Evolutionary conservation across 2,888 invertebrate genomes (phyloP).

Genomic region (Andrena minutula): DNA sequence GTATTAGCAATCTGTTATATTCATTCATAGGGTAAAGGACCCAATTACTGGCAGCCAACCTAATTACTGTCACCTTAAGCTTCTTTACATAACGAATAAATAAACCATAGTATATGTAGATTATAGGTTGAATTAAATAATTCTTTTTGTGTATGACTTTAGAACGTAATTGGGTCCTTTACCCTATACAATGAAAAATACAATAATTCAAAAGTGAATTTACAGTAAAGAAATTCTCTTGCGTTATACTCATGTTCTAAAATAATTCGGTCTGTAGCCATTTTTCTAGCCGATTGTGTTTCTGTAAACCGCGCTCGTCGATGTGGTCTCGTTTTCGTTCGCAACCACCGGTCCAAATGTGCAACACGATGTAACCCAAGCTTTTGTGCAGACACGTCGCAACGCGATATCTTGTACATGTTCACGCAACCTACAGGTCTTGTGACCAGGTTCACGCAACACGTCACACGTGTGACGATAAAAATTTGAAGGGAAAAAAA

Average conservation of each 20-base stretch:
- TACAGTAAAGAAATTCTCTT: not conserved
- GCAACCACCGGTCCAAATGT: conserved; percentile 61
- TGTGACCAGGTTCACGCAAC: conserved; percentile 8
- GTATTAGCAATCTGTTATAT: too few relatives aligned
- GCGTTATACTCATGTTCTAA: not conserved
- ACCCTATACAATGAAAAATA: too few relatives aligned
- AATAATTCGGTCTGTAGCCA: not conserved
- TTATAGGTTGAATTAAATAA: too few relatives aligned
- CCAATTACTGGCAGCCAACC: too few relatives aligned
- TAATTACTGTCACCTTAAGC: too few relatives aligned
- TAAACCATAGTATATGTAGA: too few relatives aligned
- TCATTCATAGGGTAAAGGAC: too few relatives aligned
- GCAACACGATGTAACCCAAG: conserved; percentile 66
- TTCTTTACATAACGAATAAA: too few relatives aligned
- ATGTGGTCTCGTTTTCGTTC: conserved; percentile 30
- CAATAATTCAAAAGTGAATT: too few relatives aligned
- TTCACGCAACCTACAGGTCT: too few relatives aligned
- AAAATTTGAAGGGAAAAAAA: not conserved
- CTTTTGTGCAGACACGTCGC: conserved; percentile 45
- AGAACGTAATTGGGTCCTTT: too few relatives aligned
- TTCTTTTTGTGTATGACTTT: too few relatives aligned
- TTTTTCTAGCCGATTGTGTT: conserved; percentile 22
- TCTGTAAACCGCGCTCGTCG: conserved; percentile 9
- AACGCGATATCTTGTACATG: conserved; percentile 52
- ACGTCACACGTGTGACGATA: not conserved